Conservation (phyloP, 2,888 invertebrate genomes). For the Villa cingulata region DNA sequence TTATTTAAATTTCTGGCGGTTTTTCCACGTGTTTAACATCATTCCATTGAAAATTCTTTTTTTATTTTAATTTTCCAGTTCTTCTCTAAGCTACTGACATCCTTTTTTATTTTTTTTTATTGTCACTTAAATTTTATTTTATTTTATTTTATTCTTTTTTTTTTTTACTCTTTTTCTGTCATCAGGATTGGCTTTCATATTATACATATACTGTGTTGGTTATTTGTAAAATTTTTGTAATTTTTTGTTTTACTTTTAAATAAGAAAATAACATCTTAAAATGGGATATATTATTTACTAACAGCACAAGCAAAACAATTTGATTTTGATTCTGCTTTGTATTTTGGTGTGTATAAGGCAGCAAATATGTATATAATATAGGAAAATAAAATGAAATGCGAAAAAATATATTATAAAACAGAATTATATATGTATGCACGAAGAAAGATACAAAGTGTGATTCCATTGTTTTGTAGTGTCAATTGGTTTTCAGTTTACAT, state of each 20-base stretch:
- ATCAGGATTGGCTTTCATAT: no score
- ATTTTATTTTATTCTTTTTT: not conserved
- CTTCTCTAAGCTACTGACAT: no score
- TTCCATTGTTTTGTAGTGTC: not conserved
- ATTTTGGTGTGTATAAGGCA: no score
- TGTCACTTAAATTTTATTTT: not conserved
- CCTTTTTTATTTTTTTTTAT: no score
- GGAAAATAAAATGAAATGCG: no score
- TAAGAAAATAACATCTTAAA: not conserved
- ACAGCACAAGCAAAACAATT: not conserved
- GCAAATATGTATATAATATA: no score
- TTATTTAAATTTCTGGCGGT: not conserved
- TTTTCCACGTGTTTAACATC: not conserved
- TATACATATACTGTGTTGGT: not conserved
- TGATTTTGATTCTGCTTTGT: not conserved
- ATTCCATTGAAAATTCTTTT: not conserved
- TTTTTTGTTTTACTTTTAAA: not conserved
- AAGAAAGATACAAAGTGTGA: not conserved
- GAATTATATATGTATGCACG: no score
- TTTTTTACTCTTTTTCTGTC: not conserved
- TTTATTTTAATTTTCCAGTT: not conserved
- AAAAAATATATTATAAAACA: no score
- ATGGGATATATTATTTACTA: not conserved
- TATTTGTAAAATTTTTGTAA: not conserved
- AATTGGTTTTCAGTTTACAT: not conserved